Percentiles rank a stretch among this genome's conserved stretches.
These are phyloP conservation scores for Drosophila pectinifera DNA, from an alignment of 1,140 invertebrate species.

Conservation along the genomic window DNA sequence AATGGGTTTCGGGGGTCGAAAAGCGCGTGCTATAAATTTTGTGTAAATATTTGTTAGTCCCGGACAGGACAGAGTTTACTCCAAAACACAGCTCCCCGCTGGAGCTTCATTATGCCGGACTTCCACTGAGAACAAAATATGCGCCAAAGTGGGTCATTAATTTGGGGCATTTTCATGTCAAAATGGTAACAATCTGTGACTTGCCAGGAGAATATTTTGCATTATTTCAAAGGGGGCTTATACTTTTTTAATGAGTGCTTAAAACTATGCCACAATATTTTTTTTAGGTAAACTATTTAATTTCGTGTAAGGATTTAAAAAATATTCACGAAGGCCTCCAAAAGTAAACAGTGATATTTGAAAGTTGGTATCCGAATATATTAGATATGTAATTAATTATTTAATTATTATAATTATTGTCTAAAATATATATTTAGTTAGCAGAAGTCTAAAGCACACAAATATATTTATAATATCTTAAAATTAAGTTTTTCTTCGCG, in stretches of 20 bases:
- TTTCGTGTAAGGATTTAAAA: background rate
- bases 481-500: conserved; percentile 1
- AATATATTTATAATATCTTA: too few relatives aligned
- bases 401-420: too few relatives aligned
- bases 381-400: too few relatives aligned
- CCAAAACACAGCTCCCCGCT: background rate
- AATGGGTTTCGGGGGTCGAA: conserved; percentile 22
- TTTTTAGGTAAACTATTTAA: too few relatives aligned
- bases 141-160: background rate
- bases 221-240: background rate
- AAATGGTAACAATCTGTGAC: conserved; percentile 5
- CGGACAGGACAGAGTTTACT: conserved; percentile 20
- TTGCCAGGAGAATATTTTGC: background rate
- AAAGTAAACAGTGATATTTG: too few relatives aligned
- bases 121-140: conserved; percentile 11
- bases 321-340: background rate
- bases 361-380: too few relatives aligned
- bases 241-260: too few relatives aligned
- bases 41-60: conserved; percentile 73
- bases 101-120: conserved; percentile 62
- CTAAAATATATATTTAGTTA: too few relatives aligned
- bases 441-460: too few relatives aligned
- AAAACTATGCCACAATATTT: too few relatives aligned
- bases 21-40: conserved; percentile 77
- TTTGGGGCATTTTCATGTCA: background rate